Conservation (phyloP, 2,113 vertebrate genomes). For the Indicator indicator region DNA sequence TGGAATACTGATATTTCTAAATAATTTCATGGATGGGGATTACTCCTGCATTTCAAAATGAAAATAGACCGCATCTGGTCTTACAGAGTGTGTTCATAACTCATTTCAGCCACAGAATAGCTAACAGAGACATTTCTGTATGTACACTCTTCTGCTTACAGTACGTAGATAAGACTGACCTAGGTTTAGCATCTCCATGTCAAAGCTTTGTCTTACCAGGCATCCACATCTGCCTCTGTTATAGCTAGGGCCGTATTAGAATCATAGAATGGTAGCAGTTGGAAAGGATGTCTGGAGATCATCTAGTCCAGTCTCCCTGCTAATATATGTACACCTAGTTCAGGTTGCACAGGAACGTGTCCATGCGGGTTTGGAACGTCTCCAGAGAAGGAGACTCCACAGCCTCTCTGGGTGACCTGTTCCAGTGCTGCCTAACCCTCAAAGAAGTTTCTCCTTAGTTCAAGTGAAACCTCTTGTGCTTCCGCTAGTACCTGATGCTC, state of each 20-base stretch:
- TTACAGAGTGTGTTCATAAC: neutral
- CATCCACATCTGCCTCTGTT: neutral
- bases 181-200: neutral
- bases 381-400: too few species aligned
- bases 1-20: neutral
- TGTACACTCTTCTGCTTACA: neutral
- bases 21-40: neutral
- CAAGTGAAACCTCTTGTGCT: too few species aligned
- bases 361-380: too few species aligned
- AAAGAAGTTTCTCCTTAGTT: too few species aligned
- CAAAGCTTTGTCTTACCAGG: neutral
- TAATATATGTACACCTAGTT: too few species aligned
- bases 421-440: too few species aligned
- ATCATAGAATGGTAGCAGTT: too few species aligned
- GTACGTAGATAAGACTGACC: neutral
- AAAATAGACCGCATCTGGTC: neutral
- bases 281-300: too few species aligned
- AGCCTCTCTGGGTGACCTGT: too few species aligned
- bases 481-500: too few species aligned
- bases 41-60: slow-evolving; percentile 17
- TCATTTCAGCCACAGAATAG: neutral
- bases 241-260: neutral
- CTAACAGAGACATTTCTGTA: neutral
- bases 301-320: too few species aligned
- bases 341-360: too few species aligned